Base-by-base conservation (phyloP, 2,888 invertebrate genomes). In the Lasius platythorax region DNA sequence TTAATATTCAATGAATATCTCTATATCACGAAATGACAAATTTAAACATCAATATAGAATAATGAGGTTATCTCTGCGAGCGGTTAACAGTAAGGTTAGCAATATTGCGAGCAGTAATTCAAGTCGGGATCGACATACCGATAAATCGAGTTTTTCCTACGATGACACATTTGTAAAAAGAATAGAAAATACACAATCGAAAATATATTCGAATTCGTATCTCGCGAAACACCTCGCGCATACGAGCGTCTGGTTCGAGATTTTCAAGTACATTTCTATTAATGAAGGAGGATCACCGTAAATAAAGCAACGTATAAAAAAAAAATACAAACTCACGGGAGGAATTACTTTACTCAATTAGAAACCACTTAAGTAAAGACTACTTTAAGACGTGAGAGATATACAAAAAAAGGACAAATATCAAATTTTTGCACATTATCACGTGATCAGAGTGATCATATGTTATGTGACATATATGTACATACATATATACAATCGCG, bases 221-320 rank as follows among this genome's bases (percentile, higher is more conserved):
- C 85, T 88, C 76, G 81, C 76, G 72, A 86, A 68, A 83, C 78
- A 88, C 82, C 81, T 90, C 87, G 89, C 90, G 89, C 88, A 82
- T 87, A 78, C 67, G 70, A 85, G 90, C 90, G 91, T 89, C 91
- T 88, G 91, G 89, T 92, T 92, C 90, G 90, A 91, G 89, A 88
- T 90, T 91, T 84, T 78, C 81, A 79, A 74, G 75, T 43, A 23
- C 23, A 33, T 23, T 64, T 64, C 46, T 28, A 46, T 46, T 56
- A 50, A 15, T 15, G 0, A 46, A 73, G 15, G 15, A 23, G 0
- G 33, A 28, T 70, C 30, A 11, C 18, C 18, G 50, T 50, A 50
- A 50, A 28, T 40, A 28, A 67, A 3, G 64, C 37, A 3, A 28
- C 37, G 9, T 18, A 50, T n/a, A n/a, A 68, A 61, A 8, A 68